Conservation (phyloP, 2,113 vertebrate species). For the Agapornis roseicollis region DNA sequence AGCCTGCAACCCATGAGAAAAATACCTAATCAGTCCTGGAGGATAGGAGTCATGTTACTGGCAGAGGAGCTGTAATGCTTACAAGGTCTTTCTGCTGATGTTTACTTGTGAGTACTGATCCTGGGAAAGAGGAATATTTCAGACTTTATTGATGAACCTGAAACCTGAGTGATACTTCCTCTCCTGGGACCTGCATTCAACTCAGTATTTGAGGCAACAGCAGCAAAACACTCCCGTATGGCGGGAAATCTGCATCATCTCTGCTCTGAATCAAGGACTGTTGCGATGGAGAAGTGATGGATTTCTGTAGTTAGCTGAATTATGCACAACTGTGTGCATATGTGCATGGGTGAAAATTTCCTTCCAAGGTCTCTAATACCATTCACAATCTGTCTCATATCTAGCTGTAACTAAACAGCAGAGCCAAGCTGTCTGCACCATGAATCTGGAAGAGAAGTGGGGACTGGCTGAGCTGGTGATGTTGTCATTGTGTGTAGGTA, state of each 20-base stretch:
- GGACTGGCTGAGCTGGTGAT: neutral
- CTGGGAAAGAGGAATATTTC: neutral
- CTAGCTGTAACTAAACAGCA: no score
- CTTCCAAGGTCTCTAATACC: neutral
- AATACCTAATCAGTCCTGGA: neutral
- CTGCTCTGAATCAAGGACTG: neutral
- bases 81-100: neutral
- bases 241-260: neutral
- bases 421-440: neutral
- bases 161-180: neutral
- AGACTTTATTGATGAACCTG: neutral
- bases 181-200: neutral
- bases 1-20: neutral
- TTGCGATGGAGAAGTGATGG: neutral
- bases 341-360: neutral
- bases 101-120: neutral
- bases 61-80: neutral
- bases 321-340: no score
- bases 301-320: neutral
- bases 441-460: neutral
- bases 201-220: neutral
- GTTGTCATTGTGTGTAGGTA: accelerated
- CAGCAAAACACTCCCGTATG: neutral
- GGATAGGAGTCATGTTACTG: neutral
- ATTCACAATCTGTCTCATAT: neutral